Percentiles rank a stretch among this genome's conserved stretches.
Evolutionary conservation across 2,113 vertebrate genomes (phyloP).

Genomic region (Electrona antarctica): DNA sequence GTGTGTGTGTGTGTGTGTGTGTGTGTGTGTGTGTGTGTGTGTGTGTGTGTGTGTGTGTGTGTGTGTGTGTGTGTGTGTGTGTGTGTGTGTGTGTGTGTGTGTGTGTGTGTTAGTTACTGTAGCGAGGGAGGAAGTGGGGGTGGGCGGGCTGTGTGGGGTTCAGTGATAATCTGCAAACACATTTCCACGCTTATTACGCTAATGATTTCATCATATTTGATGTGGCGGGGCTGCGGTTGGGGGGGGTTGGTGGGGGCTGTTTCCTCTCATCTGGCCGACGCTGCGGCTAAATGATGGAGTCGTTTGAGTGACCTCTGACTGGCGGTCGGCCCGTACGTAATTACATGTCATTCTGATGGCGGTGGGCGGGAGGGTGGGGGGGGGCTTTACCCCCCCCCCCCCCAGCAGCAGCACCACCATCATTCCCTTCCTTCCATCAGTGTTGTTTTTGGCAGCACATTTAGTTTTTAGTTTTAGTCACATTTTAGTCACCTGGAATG

Average conservation of each 20-base stretch:
- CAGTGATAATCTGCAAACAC: constrained; percentile 96
- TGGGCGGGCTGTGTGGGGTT: constrained; percentile 55
- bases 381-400: constrained; percentile 72
- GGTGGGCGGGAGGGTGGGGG: constrained; percentile 51
- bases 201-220: constrained; percentile 98
- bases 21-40: too few relatives aligned
- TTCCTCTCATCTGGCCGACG: constrained; percentile 85
- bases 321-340: constrained; percentile 89
- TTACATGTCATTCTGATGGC: constrained; percentile 91
- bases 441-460: too few relatives aligned
- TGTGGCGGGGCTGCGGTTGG: constrained; percentile 80
- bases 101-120: too few relatives aligned
- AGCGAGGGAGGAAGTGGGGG: constrained; percentile 72
- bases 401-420: neutral
- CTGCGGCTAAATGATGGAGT: constrained; percentile 93
- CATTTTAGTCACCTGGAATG: too few relatives aligned
- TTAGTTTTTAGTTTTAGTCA: too few relatives aligned
- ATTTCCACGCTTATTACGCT: constrained; percentile 99
- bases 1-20: too few relatives aligned
- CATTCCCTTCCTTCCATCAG: neutral
- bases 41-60: too few relatives aligned
- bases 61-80: too few relatives aligned
- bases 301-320: constrained; percentile 96
- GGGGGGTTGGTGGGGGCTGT: constrained; percentile 63
- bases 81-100: too few relatives aligned